Conservation (phyloP, 1,140 invertebrate species). For the Drosophila albomicans region DNA sequence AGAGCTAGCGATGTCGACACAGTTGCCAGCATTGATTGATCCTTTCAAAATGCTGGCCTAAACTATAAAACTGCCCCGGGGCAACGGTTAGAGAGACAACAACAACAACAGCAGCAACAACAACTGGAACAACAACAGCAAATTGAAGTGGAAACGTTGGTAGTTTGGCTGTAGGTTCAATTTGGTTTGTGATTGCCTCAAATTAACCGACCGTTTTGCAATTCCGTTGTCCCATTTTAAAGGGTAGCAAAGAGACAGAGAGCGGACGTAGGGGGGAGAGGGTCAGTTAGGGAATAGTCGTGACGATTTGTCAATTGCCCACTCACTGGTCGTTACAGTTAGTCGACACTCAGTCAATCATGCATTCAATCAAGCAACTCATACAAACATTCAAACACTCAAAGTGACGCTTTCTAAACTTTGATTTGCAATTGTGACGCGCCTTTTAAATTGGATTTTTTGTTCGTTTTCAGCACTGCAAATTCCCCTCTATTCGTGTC, state of each 20-base stretch:
- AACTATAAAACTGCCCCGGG: slow-evolving; percentile 42
- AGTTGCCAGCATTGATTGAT: slow-evolving; percentile 62
- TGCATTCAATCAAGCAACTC: slow-evolving; percentile 75
- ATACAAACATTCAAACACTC: slow-evolving; percentile 54
- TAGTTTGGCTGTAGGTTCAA: slow-evolving; percentile 54
- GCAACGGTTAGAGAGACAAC: slow-evolving; percentile 21
- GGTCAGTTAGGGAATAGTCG: slow-evolving; percentile 1
- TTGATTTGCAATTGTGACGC: slow-evolving; percentile 78
- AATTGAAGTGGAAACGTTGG: slow-evolving; percentile 38
- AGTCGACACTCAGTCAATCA: slow-evolving; percentile 65
- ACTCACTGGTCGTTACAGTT: slow-evolving; percentile 22
- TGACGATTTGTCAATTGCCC: slow-evolving; percentile 75
- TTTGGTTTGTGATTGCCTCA: slow-evolving; percentile 75
- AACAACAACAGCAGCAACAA: slow-evolving; percentile 2
- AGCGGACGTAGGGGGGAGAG: neutral
- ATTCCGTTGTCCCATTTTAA: slow-evolving; percentile 33
- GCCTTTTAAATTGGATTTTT: slow-evolving; percentile 76
- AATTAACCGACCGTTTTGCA: slow-evolving; percentile 73
- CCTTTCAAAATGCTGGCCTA: slow-evolving; percentile 40
- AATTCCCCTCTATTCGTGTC: slow-evolving; percentile 20
- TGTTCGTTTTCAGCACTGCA: slow-evolving; percentile 37
- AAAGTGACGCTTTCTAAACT: slow-evolving; percentile 60
- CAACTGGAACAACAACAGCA: neutral
- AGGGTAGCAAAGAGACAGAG: too few species aligned
- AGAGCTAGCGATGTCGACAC: slow-evolving; percentile 15